Percentiles rank a stretch among this genome's conserved stretches.
phyloP scores from a whole-genome alignment of 2,888 invertebrate genomes.

The Drosophila kambysellisi region DNA sequence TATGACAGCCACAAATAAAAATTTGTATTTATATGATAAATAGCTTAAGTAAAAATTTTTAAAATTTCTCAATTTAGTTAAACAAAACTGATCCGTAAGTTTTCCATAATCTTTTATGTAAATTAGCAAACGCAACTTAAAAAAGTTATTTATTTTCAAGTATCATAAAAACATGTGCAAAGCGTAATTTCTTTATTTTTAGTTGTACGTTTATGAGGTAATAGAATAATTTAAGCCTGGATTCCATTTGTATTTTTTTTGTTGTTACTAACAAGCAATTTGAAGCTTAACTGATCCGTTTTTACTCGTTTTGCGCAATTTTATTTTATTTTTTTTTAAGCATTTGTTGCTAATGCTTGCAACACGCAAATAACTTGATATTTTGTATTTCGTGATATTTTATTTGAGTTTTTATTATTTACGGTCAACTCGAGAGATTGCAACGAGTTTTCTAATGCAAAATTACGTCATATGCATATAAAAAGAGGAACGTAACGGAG shows the following conservation, averaged over 20 bases:
- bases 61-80: constrained; percentile 13
- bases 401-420: constrained; percentile 35
- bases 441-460: constrained; percentile 37
- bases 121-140: neutral
- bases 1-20: constrained; percentile 30
- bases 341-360: constrained; percentile 35
- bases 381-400: constrained; percentile 32
- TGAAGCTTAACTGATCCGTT: constrained; percentile 56
- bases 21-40: constrained; percentile 30
- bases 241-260: constrained; percentile 25
- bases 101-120: constrained; percentile 19
- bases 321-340: constrained; percentile 1
- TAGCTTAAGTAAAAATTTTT: constrained; percentile 17
- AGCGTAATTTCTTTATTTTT: constrained; percentile 8
- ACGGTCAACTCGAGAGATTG: constrained; percentile 41
- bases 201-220: constrained; percentile 3
- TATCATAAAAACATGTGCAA: constrained; percentile 8
- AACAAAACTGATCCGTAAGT: neutral
- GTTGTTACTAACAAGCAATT: constrained; percentile 10
- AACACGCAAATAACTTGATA: constrained; percentile 66
- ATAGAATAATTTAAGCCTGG: constrained; percentile 6
- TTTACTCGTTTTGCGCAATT: constrained; percentile 6
- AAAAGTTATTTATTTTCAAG: neutral
- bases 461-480: constrained; percentile 34
- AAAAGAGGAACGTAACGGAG: neutral